A percentile compares a stretch with the other conserved stretches of the same genome.
Evolutionary conservation across 2,797 vertebrate genomes (phyloP).

Genomic region (Mallotus villosus): DNA sequence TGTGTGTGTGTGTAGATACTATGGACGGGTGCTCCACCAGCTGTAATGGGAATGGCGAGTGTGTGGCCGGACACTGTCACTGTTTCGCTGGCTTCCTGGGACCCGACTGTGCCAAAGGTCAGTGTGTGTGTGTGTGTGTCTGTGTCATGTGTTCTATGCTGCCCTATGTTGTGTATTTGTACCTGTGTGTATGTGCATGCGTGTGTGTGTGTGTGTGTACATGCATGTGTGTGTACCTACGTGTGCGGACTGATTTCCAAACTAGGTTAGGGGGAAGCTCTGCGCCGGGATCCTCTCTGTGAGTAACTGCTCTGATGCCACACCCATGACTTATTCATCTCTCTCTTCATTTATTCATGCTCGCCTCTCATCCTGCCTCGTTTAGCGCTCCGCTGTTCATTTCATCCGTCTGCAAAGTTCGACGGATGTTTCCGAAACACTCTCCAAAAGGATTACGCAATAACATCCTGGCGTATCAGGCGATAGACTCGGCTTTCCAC

Average conservation of each 20-base stretch:
- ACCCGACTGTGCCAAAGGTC: constrained; percentile 94
- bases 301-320: constrained; percentile 62
- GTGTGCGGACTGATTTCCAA: not conserved
- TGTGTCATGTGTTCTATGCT: not conserved
- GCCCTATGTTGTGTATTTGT: not conserved
- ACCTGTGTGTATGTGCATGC: not conserved
- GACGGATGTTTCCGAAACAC: not conserved
- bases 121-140: not conserved
- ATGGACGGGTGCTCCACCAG: constrained; percentile 94
- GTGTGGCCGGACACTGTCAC: constrained; percentile 93
- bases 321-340: constrained; percentile 65
- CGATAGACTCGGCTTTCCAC: too few species aligned
- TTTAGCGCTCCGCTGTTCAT: constrained; percentile 46
- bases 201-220: not conserved
- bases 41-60: constrained; percentile 95
- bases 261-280: not conserved
- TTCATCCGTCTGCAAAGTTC: constrained; percentile 49
- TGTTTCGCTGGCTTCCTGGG: constrained; percentile 94
- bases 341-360: constrained; percentile 67
- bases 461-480: too few species aligned
- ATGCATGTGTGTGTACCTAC: not conserved
- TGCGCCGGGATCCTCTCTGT: constrained; percentile 34
- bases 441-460: too few species aligned
- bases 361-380: constrained; percentile 50
- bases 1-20: constrained; percentile 73